These are phyloP conservation scores for Tetrao urogallus DNA, from an alignment of 2,113 vertebrate species.

Conservation along the genomic window DNA sequence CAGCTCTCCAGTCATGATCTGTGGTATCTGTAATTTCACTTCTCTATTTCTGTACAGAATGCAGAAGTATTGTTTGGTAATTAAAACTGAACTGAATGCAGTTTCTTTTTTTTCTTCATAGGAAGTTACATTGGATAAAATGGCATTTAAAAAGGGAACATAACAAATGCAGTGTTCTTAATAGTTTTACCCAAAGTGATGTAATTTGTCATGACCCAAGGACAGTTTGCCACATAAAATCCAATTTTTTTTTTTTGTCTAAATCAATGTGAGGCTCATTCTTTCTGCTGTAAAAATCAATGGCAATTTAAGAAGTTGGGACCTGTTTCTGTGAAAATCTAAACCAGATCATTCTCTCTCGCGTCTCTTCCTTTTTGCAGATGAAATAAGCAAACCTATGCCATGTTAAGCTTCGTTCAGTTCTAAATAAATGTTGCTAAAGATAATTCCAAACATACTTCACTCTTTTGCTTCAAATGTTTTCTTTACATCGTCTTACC, in stretches of 20 bases:
- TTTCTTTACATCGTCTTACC: background rate
- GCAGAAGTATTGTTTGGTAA: background rate
- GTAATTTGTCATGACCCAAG: background rate
- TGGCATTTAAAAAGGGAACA: background rate
- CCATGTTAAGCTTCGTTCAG: background rate
- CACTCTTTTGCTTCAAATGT: background rate
- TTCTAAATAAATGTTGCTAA: background rate
- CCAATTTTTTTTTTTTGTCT: background rate
- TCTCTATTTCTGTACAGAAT: background rate
- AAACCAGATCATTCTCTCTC: background rate
- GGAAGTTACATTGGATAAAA: background rate
- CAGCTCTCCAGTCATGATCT: background rate
- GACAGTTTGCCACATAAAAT: background rate
- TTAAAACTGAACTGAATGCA: background rate
- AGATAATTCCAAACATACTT: background rate
- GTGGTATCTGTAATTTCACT: rapidly evolving
- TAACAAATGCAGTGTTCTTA: rapidly evolving
- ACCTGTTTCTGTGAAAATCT: background rate
- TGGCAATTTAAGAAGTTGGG: background rate
- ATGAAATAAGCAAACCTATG: background rate
- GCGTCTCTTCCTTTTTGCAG: background rate
- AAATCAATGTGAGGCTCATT: background rate
- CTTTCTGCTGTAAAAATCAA: conserved; percentile 7
- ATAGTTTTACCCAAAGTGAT: background rate
- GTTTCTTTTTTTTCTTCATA: background rate